A percentile compares a stretch with the other conserved stretches of the same genome.
These are phyloP conservation scores for Cettia cetti DNA, from an alignment of 2,113 vertebrate species.

Conservation along the genomic window DNA sequence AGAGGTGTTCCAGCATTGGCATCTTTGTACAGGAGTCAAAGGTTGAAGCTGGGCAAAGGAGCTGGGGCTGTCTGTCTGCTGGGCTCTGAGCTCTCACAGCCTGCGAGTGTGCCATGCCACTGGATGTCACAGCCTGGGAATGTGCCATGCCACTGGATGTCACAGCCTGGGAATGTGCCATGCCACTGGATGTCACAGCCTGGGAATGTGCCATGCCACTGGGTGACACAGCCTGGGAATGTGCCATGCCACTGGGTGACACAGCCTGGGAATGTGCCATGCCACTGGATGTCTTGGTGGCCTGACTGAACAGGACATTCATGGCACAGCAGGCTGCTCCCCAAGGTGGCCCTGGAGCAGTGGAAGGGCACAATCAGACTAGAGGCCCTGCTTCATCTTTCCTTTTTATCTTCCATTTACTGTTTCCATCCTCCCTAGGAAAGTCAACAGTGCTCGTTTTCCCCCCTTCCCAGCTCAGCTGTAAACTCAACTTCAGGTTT, in stretches of 20 bases:
- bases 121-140: not conserved
- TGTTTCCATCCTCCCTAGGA: not conserved
- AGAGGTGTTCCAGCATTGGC: rapidly evolving
- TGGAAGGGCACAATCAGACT: not conserved
- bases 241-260: not conserved
- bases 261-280: not conserved
- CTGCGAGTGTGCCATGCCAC: no score
- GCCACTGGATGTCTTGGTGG: not conserved
- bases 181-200: not conserved
- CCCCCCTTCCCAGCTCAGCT: not conserved
- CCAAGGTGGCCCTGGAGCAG: not conserved
- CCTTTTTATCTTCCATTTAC: not conserved
- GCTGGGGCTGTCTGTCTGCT: not conserved
- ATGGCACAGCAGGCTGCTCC: not conserved
- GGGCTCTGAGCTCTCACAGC: not conserved
- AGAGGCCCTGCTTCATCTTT: not conserved
- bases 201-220: no score
- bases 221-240: not conserved
- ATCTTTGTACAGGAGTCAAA: not conserved
- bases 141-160: not conserved
- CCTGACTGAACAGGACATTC: not conserved
- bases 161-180: not conserved
- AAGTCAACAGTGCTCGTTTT: not conserved
- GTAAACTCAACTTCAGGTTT: not conserved
- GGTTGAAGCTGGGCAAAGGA: not conserved